phyloP scores from a whole-genome alignment of 1,140 invertebrate genomes.

The Zophobas morio region DNA sequence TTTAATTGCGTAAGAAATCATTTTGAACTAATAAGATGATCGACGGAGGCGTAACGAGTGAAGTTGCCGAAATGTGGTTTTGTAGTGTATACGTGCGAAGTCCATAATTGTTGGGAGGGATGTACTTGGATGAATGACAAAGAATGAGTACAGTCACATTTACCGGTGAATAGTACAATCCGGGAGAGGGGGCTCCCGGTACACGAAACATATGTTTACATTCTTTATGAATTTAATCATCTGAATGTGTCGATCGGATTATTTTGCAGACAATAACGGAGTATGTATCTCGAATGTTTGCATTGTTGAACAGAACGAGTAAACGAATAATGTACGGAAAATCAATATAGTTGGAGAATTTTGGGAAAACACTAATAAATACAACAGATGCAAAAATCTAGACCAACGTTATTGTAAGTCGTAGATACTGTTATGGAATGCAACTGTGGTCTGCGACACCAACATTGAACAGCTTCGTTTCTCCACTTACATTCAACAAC shows the following conservation, averaged over 20 bases:
- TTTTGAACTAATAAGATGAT: slow-evolving; percentile 3
- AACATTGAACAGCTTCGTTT: not conserved
- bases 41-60: slow-evolving; percentile 4
- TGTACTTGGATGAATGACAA: slow-evolving; percentile 49
- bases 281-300: not conserved
- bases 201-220: slow-evolving; percentile 48
- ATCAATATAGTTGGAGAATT: slow-evolving; percentile 21
- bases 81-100: not conserved
- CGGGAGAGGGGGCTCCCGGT: slow-evolving; percentile 44
- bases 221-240: slow-evolving; percentile 38
- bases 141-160: slow-evolving; percentile 48
- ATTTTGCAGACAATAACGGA: not conserved
- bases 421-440: slow-evolving; percentile 30
- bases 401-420: not conserved
- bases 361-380: slow-evolving; percentile 2
- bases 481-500: too few relatives aligned
- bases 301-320: slow-evolving; percentile 21
- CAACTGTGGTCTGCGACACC: slow-evolving; percentile 19
- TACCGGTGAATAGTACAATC: slow-evolving; percentile 47
- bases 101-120: slow-evolving; percentile 14
- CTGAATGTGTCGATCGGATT: slow-evolving; percentile 26
- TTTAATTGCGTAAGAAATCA: not conserved
- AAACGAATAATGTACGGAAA: slow-evolving; percentile 25
- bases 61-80: not conserved
- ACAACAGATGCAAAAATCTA: slow-evolving; percentile 5